Base-by-base conservation (phyloP, 1,140 invertebrate species). In the Drosophila nannoptera region DNA sequence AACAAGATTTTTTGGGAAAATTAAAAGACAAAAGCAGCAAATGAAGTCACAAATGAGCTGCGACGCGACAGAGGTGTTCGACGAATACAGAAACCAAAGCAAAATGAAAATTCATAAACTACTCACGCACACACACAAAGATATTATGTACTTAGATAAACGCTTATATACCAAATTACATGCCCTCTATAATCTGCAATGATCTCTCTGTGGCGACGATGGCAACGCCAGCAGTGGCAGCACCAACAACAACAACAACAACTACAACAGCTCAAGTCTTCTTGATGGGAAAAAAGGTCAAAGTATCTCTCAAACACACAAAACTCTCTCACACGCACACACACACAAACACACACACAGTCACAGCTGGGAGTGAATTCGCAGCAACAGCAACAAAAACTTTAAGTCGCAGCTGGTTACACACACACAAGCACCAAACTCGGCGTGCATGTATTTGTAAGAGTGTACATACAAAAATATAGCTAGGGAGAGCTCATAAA, bases 281-380 rank as follows among this genome's bases (percentile, higher is more conserved):
- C 77, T 81, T 73, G 59, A 70, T 81, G 77, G 54, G 63, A 63
- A 75, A 76, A 81, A 80, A 80, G 77, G 77, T 80, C 77, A 80
- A 73, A 80, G 73, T 81, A 77, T 81, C 61, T 70, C 58, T 56
- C 38, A 67, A 60, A 70, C 40, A 69, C 40, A 59, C 60, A 40
- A 54, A 49, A 45, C 35, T 52, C 40, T 22, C 43, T 48, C 48
- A 40, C 48, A 60, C 64, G 52, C 54, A 12, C 50, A 40, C 29
- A 46, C 33, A 12, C 33, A 42, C 46, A 38, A 36, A 69, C 63
- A 68, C 43, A 62, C 29, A 64, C 56, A 45, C 32, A 50, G 9
- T 33, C 45, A 43, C 46, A 71, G 49, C 67, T 64, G 61, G 61
- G 40, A 78, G 45, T 14, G 65, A 61, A 72, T 72, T 68, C 22